A percentile compares a stretch with the other conserved stretches of the same genome.
Evolutionary conservation across 1,140 invertebrate species (phyloP).

Genomic region (Maconellicoccus hirsutus): DNA sequence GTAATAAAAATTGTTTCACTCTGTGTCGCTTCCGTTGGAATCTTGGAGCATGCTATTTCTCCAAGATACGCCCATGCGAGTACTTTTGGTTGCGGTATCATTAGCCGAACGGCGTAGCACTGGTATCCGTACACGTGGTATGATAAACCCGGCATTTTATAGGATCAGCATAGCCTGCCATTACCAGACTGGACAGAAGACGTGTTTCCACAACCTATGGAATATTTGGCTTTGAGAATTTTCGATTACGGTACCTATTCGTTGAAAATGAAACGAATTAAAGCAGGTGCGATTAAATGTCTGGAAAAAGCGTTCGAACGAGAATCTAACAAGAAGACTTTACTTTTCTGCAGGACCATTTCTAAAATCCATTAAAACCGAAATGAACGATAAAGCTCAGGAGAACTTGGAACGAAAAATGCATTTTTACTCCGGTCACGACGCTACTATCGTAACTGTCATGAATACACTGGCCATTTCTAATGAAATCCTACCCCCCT

Average conservation of each 20-base stretch:
- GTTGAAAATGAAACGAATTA: background rate
- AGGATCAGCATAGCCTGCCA: background rate
- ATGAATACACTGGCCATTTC: background rate
- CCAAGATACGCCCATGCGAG: too few relatives aligned
- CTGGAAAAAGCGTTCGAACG: background rate
- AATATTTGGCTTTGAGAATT: background rate
- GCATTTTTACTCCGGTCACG: conserved; percentile 17
- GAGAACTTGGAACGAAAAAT: background rate
- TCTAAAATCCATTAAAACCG: background rate
- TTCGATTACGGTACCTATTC: background rate
- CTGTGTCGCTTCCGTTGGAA: too few relatives aligned
- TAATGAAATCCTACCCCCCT: background rate
- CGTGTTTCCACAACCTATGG: conserved; percentile 20
- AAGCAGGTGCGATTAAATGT: background rate
- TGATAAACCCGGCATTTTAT: background rate
- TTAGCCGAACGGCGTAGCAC: too few relatives aligned
- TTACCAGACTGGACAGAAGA: conserved; percentile 22
- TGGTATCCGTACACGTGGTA: background rate
- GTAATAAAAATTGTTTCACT: too few relatives aligned
- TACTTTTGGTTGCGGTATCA: too few relatives aligned
- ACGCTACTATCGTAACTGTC: background rate
- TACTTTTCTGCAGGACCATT: background rate
- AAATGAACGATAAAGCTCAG: background rate
- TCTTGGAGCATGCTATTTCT: too few relatives aligned
- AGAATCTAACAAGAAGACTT: background rate